Base-by-base conservation (phyloP, 2,113 vertebrate genomes). In the Myiagra hebetior region DNA sequence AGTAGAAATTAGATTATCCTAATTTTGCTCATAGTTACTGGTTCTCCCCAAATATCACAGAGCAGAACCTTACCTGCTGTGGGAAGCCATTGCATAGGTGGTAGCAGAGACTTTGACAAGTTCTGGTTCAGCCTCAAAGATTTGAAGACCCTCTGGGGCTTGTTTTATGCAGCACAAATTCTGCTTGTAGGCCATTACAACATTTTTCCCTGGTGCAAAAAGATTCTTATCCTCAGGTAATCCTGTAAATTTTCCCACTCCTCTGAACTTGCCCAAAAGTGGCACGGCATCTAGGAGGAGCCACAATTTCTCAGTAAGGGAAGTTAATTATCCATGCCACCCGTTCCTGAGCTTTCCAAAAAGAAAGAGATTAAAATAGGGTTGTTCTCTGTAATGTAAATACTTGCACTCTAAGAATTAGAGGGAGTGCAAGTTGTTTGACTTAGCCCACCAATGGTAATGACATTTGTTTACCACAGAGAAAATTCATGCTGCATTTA, bases 401-500 rank as follows among this genome's bases (percentile, higher is more conserved):
- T 91, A 98, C 73, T 77, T 97, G 57, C 91, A 90, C 59, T 96
- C 47, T 64, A 94, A 92, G 56, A 96, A 93, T 91, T 92, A 96
- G 95, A 96, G 42, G 42, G 70, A 96, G 41, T 89, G 55, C 90
- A 97, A 93, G 75, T 95, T 94, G 96, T 94, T 95, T 95, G 87
- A 87, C 82, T 93, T 89, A 91, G 88, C 63, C 63, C 53, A 91
- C 64, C 84, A 85, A 65, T 56, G 42, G 35, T 81, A 96, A 95
- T 93, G 75, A 89, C 44, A 47, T 97, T 95, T 96, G 84, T 85
- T 96, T 90, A 94, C 64, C 18, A 28, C 86, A 65, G 94, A 95
- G 77, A 97, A 96, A 97, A 97, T 91, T 89, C 70, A 93, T 69
- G 42, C 44, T 23, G 6, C 22, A 42, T 31, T 80, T 95, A 65